phyloP scores from a whole-genome alignment of 2,797 vertebrate species.

The Eleutherodactylus coqui region DNA sequence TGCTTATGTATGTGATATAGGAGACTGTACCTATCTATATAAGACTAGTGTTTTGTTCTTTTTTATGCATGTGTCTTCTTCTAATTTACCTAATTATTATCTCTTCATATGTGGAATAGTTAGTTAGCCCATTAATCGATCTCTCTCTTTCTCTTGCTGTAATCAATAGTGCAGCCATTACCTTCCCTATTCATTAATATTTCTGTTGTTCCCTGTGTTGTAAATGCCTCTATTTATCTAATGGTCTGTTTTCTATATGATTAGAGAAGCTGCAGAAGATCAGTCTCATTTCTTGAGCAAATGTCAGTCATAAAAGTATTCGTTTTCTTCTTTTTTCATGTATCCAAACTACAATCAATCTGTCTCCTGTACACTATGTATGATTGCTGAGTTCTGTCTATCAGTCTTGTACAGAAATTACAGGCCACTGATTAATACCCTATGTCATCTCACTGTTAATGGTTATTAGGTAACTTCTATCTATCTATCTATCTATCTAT shows the following conservation, averaged over 20 bases:
- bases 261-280: background rate
- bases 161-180: slow-evolving; percentile 61
- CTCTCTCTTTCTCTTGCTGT: slow-evolving; percentile 37
- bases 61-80: slow-evolving; percentile 33
- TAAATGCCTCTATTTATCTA: slow-evolving; percentile 56
- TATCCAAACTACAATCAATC: background rate
- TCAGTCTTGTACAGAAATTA: background rate
- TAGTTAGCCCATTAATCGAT: slow-evolving; percentile 61
- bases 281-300: background rate
- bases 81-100: slow-evolving; percentile 61
- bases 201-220: slow-evolving; percentile 49
- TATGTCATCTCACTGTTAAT: background rate
- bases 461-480: background rate
- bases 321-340: background rate
- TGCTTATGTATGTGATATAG: background rate
- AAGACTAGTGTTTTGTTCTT: background rate
- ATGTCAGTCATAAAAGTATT: background rate
- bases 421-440: background rate
- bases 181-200: slow-evolving; percentile 58
- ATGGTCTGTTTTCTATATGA: slow-evolving; percentile 36
- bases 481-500: slow-evolving; percentile 36
- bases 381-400: background rate
- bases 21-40: no score
- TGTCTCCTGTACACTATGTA: background rate
- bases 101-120: slow-evolving; percentile 57